Conservation (phyloP, 2,888 invertebrate genomes). For the Nephrotoma guestfalica region DNA sequence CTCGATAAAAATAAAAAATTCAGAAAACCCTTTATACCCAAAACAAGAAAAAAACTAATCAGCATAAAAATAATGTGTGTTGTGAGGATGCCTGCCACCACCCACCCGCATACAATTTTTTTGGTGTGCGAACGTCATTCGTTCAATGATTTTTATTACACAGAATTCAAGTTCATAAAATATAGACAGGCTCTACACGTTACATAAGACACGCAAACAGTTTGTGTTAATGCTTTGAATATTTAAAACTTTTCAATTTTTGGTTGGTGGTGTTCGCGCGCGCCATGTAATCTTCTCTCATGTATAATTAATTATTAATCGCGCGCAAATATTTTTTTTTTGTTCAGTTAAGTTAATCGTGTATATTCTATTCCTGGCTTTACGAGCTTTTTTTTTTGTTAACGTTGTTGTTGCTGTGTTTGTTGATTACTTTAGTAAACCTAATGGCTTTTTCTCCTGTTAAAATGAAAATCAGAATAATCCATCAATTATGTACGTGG, state of each 20-base stretch:
- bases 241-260: neutral
- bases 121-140: neutral
- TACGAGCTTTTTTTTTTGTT: neutral
- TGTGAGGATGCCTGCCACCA: neutral
- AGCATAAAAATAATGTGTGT: neutral
- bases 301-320: neutral
- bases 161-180: neutral
- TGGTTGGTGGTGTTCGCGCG: neutral
- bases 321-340: neutral
- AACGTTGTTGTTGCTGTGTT: too few species aligned
- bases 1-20: neutral
- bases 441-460: too few species aligned
- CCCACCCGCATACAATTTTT: neutral
- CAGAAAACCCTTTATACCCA: neutral
- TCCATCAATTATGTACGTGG: too few species aligned
- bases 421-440: too few species aligned
- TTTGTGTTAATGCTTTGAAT: neutral
- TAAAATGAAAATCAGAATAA: too few species aligned
- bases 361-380: neutral
- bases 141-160: neutral
- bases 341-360: neutral
- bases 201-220: neutral
- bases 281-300: neutral
- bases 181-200: neutral
- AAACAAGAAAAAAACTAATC: neutral